These are phyloP conservation scores for Euborellia annulipes DNA, from an alignment of 1,140 invertebrate genomes.

Conservation along the genomic window DNA sequence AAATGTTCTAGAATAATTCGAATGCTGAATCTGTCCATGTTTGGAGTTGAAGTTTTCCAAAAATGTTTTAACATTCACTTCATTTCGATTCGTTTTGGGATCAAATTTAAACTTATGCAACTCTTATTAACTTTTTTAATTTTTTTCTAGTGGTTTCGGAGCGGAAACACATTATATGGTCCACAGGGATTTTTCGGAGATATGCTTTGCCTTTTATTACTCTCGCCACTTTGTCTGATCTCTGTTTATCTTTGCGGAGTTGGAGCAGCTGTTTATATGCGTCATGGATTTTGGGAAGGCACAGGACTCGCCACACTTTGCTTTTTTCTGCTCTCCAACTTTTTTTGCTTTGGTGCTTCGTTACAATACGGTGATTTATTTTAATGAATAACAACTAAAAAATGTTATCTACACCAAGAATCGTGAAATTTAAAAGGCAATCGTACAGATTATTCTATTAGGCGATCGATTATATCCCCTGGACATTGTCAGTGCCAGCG, in stretches of 20 bases:
- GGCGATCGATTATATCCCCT: too few relatives aligned
- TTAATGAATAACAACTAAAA: background rate
- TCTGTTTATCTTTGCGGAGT: slow-evolving; percentile 34
- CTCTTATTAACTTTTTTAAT: too few relatives aligned
- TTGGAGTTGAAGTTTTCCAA: too few relatives aligned
- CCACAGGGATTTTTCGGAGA: slow-evolving; percentile 31
- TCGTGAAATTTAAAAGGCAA: too few relatives aligned
- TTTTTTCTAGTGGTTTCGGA: slow-evolving; percentile 29
- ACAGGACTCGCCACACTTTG: slow-evolving; percentile 28
- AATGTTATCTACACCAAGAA: background rate
- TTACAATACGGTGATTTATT: slow-evolving; percentile 24
- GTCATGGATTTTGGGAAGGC: slow-evolving; percentile 30
- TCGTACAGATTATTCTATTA: too few relatives aligned
- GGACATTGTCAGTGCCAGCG: too few relatives aligned
- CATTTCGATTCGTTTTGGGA: too few relatives aligned
- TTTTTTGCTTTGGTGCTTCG: slow-evolving; percentile 26
- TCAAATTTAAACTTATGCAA: too few relatives aligned
- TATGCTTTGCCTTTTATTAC: slow-evolving; percentile 30
- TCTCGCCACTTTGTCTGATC: slow-evolving; percentile 34
- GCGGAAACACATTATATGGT: slow-evolving; percentile 20
- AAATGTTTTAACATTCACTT: too few relatives aligned
- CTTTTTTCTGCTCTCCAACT: slow-evolving; percentile 24
- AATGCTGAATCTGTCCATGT: too few relatives aligned
- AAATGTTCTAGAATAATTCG: too few relatives aligned
- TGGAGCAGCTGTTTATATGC: slow-evolving; percentile 28